These are phyloP conservation scores for Nannospalax galili DNA, from an alignment of 2,113 vertebrate genomes.

Conservation along the genomic window DNA sequence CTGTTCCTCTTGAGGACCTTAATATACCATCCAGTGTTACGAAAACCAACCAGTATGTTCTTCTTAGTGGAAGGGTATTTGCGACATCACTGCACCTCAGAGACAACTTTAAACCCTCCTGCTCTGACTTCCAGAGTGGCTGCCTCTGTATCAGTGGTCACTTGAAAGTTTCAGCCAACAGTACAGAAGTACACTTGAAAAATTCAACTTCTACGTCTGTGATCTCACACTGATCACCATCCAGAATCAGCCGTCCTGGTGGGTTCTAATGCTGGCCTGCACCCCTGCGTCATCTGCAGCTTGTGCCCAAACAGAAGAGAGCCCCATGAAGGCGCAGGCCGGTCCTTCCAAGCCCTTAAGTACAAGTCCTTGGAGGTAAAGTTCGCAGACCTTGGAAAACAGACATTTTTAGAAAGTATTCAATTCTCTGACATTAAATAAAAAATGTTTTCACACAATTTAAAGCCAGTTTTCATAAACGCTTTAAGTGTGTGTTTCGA, in stretches of 20 bases:
- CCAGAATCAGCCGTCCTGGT: background rate
- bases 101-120: background rate
- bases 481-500: background rate
- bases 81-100: background rate
- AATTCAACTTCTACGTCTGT: background rate
- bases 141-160: background rate
- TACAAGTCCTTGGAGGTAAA: background rate
- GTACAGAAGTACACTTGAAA: background rate
- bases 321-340: background rate
- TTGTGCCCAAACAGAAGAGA: background rate
- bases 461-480: conserved; percentile 2
- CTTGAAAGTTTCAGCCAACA: background rate
- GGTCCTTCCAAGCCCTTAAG: no score
- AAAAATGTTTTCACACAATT: background rate
- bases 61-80: background rate
- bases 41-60: background rate
- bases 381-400: background rate
- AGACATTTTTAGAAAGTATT: background rate
- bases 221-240: background rate
- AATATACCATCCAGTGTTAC: background rate
- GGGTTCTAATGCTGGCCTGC: no score
- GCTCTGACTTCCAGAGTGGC: background rate
- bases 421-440: background rate
- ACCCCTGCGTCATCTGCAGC: background rate
- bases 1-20: no score